A percentile compares a stretch with the other conserved stretches of the same genome.
These are phyloP conservation scores for Colossoma macropomum DNA, from an alignment of 2,113 vertebrate genomes.

Conservation along the genomic window DNA sequence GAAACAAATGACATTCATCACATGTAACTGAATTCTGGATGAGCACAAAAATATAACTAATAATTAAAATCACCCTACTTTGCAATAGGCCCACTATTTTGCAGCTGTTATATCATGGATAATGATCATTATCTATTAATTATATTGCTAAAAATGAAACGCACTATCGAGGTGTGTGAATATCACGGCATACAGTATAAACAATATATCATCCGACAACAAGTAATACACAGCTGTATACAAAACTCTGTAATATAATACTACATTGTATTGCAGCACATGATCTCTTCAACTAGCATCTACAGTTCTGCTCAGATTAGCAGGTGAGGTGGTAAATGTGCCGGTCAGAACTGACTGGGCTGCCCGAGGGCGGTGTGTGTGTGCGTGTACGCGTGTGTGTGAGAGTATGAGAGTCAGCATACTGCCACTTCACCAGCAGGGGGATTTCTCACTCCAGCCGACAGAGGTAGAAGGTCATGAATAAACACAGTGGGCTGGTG, in stretches of 20 bases:
- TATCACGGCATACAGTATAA: background rate
- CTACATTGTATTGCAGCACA: background rate
- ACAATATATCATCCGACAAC: too few species aligned
- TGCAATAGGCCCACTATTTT: too few species aligned
- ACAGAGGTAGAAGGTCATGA: conserved; percentile 88
- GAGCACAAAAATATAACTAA: too few species aligned
- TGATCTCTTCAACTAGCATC: background rate
- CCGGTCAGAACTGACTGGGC: background rate
- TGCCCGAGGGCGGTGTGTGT: conserved; percentile 10
- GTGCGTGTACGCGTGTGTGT: conserved; percentile 3
- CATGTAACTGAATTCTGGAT: too few species aligned
- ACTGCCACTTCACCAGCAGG: conserved; percentile 79
- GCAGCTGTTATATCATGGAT: too few species aligned
- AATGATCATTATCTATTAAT: too few species aligned
- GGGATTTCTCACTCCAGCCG: conserved; percentile 84
- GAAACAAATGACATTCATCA: too few species aligned
- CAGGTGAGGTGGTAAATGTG: background rate
- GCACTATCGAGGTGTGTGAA: too few species aligned
- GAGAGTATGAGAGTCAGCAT: conserved; percentile 61
- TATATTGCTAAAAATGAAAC: too few species aligned
- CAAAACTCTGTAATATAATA: background rate
- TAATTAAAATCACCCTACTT: too few species aligned
- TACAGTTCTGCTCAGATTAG: background rate
- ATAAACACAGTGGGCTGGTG: conserved; percentile 82
- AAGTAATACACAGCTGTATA: too few species aligned